Percentiles rank a stretch among this genome's conserved stretches.
phyloP scores from a whole-genome alignment of 2,113 vertebrate genomes.

The Mustelus asterias region DNA sequence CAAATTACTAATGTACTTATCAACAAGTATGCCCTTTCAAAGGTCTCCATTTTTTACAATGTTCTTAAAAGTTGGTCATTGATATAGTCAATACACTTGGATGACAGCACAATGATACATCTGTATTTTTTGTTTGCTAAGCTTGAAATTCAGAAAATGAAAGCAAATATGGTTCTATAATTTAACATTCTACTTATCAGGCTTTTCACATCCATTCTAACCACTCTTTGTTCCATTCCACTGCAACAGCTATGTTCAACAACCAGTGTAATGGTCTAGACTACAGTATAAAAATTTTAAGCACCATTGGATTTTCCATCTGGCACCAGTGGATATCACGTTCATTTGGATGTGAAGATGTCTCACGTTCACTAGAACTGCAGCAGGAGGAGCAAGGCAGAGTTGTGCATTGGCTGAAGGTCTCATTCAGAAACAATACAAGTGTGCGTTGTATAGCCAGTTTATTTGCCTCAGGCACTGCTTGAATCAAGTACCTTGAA shows the following conservation, averaged over 20 bases:
- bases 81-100: background rate
- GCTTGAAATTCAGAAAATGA: background rate
- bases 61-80: background rate
- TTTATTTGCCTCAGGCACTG: background rate
- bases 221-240: background rate
- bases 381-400: background rate
- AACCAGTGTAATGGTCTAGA: background rate
- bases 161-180: background rate
- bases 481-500: conserved; percentile 9
- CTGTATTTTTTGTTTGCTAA: background rate
- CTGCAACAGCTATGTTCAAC: background rate
- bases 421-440: background rate
- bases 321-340: background rate
- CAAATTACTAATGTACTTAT: background rate
- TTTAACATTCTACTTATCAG: background rate
- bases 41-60: background rate
- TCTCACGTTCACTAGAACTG: background rate
- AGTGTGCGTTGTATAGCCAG: background rate
- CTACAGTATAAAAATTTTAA: background rate
- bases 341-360: background rate
- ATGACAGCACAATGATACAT: background rate
- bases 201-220: background rate
- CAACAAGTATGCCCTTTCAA: background rate
- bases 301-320: background rate
- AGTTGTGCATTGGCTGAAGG: background rate